Base-by-base conservation (phyloP, 2,797 vertebrate genomes). In the Oryzias sinensis region DNA sequence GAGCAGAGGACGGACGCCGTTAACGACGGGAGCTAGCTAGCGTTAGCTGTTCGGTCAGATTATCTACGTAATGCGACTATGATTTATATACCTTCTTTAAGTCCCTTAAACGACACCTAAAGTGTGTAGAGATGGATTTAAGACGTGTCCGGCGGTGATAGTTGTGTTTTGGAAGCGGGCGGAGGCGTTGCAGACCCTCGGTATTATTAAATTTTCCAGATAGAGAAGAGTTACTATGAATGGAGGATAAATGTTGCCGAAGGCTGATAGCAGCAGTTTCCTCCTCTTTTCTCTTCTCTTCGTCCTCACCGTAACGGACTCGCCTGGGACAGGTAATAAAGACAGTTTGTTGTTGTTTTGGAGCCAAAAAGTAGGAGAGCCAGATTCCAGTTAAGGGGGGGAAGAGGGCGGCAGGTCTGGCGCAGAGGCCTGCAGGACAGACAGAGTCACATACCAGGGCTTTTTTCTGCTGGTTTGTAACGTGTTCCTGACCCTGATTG, bases 241-340 rank as follows among this genome's bases (percentile, higher is more conserved):
- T 95, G 95, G 95, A 94, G 96, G 95, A 97, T 98, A 97, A 97
- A 98, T 98, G 97, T 95, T 96, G 93, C 94, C 93, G 85, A 97
- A 95, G 90, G 92, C 94, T 89, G 94, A 95, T 94, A 94, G 94
- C 93, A 93, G 95, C 89, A 94, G 93, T 90, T 90, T 87, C 82
- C 89, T 91, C 89, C 93, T 98, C 87, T 86, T 97, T 92, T 93
- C 95, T 83, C 92, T 97, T 61, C 88, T 97, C 85, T 93, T 96
- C 59, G 94, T 95, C 88, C 91, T 96, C 82, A 93, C 93, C 53
- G 71, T 94, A 84, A 96, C 95, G 85, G 94, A 97, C 90, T 94
- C 95, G 55, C 93, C 94, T 89, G 94, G 93, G 90, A 92, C 95
- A 96, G 96, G 95, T 97, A 93, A 68, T 53, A 44, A 14, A 52